These are phyloP conservation scores for Brachyhypopomus occidentalis DNA, from an alignment of 2,113 vertebrate species.

Conservation along the genomic window DNA sequence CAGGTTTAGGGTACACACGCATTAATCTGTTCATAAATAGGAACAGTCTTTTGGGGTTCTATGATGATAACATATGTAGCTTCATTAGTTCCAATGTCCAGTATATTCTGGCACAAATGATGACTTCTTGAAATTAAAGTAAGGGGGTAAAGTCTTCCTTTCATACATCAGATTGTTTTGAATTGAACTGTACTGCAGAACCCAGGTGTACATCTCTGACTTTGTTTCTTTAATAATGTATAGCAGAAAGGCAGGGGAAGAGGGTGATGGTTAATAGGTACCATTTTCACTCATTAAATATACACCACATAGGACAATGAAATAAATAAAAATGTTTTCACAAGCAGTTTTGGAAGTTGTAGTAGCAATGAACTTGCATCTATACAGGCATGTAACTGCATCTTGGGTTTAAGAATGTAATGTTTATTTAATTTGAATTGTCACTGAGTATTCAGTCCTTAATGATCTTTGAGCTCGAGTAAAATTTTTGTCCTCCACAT, in stretches of 20 bases:
- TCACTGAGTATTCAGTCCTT: conserved; percentile 22
- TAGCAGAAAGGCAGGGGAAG: conserved; percentile 47
- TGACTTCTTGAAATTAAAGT: too few relatives aligned
- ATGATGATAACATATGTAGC: too few relatives aligned
- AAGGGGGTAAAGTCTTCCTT: too few relatives aligned
- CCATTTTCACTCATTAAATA: too few relatives aligned
- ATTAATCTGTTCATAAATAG: conserved; percentile 32
- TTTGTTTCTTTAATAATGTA: conserved; percentile 60
- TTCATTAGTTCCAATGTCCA: too few relatives aligned
- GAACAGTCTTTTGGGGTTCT: background rate
- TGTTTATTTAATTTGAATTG: conserved; percentile 53
- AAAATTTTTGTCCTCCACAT: conserved; percentile 37
- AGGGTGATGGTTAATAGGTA: too few relatives aligned
- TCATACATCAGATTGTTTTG: too few relatives aligned
- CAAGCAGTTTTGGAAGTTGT: conserved; percentile 44
- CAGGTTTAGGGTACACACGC: background rate
- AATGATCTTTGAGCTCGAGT: conserved; percentile 42
- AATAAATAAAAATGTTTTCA: conserved; percentile 38
- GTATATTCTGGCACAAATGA: too few relatives aligned
- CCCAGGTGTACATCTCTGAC: background rate
- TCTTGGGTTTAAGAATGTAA: conserved; percentile 56
- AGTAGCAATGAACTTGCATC: conserved; percentile 60
- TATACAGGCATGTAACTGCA: conserved; percentile 65
- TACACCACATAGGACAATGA: too few relatives aligned
- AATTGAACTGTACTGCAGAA: too few relatives aligned